Evolutionary conservation across 2,797 vertebrate species (phyloP), one percentile per base, ranked within the genome.

Genomic region (Phylloscopus collybita): DNA sequence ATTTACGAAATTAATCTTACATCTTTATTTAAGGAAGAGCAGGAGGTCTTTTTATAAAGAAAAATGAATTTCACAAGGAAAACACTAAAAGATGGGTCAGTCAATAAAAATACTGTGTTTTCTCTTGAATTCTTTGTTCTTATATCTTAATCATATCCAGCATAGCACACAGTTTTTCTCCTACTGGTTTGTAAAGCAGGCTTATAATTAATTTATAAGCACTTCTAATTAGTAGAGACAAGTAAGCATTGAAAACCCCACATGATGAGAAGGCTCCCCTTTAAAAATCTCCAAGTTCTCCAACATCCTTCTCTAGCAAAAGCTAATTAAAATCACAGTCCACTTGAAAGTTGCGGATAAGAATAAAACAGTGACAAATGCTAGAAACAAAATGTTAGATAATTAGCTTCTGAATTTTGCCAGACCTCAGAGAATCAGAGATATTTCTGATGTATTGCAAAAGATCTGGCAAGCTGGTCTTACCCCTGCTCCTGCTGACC

Each of bases 141-240:
- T 79, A 42, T 69, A 72, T 83, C 76, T 86, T 91, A 91, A 84
- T 91, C 40, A 53, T 84, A 94, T 36, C 53, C 40, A 84, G n/a
- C 51, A 70, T 29, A 84, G 45, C 45, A 67, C 30, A 80, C 34
- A 54, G 27, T 14, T 88, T 70, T 95, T 82, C 53, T 92, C 49
- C 92, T 70, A 91, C 66, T 92, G 80, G 22, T 79, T 95, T 91
- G 36, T 73, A 92, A 96, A 82, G 29, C 9, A 92, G n/a, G 13
- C 10, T 95, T 86, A 88, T 91, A 91, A 93, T 93, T 94, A 94
- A 93, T 97, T 96, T 95, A 95, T 90, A 93, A 92, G 36, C 30
- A 60, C 27, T 94, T 92, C 87, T 95, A 94, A 93, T 96, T 93
- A 93, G 66, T 53, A 71, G 53, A 93, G 92, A 96, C 85, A 88